Evolutionary conservation across 2,113 vertebrate genomes (phyloP).

Genomic region (Pteruthius melanotis): DNA sequence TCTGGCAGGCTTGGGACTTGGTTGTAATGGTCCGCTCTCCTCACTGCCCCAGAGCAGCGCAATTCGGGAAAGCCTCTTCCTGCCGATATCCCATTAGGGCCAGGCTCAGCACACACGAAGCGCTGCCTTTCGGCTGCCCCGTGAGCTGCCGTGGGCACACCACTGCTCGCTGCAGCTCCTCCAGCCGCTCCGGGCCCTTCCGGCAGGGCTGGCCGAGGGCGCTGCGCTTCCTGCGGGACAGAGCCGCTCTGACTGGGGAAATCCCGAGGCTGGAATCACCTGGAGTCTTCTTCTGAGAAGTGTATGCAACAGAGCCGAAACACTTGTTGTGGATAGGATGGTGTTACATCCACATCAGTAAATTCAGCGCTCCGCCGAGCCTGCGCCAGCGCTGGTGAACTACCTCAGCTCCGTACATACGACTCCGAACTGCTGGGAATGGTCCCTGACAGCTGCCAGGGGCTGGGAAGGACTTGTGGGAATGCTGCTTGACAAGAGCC

Average conservation of each 20-base stretch:
- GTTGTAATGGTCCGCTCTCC: too few species aligned
- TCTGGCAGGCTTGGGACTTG: background rate
- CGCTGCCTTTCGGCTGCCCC: too few species aligned
- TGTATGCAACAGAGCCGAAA: accelerated
- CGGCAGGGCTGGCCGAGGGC: background rate
- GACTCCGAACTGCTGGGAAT: background rate
- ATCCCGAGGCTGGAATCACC: background rate
- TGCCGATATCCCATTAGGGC: accelerated
- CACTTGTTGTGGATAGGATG: accelerated
- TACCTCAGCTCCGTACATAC: accelerated
- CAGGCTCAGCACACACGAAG: background rate
- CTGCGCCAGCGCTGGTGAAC: accelerated
- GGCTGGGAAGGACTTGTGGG: background rate
- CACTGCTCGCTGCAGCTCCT: accelerated
- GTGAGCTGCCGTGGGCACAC: background rate
- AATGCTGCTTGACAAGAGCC: background rate
- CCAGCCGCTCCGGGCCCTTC: background rate
- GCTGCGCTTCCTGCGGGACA: accelerated
- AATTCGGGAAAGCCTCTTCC: background rate
- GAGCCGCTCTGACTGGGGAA: background rate
- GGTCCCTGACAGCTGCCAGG: background rate
- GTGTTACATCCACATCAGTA: background rate
- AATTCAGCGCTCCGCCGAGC: accelerated
- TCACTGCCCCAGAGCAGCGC: too few species aligned
- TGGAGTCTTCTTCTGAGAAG: background rate